These are phyloP conservation scores for Falco berigora DNA, from an alignment of 2,797 vertebrate species.

Conservation along the genomic window DNA sequence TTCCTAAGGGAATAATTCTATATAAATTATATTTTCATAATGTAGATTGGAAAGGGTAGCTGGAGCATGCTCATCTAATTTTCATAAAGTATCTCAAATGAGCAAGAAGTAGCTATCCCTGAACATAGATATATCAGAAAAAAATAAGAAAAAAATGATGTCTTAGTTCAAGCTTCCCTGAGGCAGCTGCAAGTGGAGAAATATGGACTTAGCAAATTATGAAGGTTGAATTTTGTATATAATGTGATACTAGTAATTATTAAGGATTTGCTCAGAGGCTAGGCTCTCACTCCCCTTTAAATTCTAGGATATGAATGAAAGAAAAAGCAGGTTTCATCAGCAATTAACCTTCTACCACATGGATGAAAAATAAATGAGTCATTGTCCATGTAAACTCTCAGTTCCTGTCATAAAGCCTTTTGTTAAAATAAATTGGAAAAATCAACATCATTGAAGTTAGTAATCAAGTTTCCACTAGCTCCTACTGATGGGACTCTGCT, in stretches of 20 bases:
- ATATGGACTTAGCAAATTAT: not conserved
- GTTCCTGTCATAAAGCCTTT: not conserved
- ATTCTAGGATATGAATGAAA: not conserved
- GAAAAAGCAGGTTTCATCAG: not conserved
- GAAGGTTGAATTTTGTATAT: not conserved
- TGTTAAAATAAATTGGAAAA: not conserved
- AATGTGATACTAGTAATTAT: not conserved
- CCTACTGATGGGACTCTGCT: not conserved
- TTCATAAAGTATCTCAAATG: not conserved
- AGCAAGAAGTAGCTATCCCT: not conserved
- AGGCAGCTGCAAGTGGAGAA: not conserved
- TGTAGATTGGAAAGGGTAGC: not conserved
- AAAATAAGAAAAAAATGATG: not conserved
- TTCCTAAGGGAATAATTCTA: not conserved
- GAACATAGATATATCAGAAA: not conserved
- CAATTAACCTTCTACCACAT: not conserved
- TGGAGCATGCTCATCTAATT: not conserved
- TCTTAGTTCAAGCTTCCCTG: not conserved
- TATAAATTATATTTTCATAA: not conserved
- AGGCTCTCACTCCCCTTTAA: not conserved
- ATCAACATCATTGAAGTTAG: not conserved
- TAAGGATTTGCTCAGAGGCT: not conserved
- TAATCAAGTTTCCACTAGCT: not conserved
- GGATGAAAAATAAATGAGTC: not conserved
- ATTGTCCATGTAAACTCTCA: not conserved